Percentiles rank a stretch among this genome's conserved stretches.
phyloP scores from a whole-genome alignment of 2,797 vertebrate species.

The Onychomys arenicola region DNA sequence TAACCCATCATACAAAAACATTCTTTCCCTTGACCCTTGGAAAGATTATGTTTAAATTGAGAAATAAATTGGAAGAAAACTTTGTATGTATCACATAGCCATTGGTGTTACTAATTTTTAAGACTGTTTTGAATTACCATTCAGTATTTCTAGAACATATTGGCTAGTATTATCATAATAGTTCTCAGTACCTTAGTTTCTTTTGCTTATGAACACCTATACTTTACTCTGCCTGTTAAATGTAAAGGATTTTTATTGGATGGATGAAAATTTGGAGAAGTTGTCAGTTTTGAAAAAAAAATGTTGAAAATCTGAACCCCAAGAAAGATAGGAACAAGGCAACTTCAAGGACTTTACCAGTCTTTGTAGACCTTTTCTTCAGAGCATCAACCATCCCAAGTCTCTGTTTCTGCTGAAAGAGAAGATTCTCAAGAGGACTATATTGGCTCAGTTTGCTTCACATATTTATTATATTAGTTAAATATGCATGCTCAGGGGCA shows the following conservation, averaged over 20 bases:
- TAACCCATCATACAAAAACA: constrained; percentile 58
- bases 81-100: neutral
- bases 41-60: constrained; percentile 35
- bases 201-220: neutral
- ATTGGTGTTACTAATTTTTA: neutral
- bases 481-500: neutral
- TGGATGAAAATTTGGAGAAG: neutral
- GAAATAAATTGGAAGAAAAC: neutral
- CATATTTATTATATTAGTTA: neutral
- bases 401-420: constrained; percentile 27
- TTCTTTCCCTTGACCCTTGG: constrained; percentile 65
- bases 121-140: neutral
- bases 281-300: neutral
- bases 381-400: neutral
- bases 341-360: neutral
- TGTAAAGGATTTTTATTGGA: neutral
- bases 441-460: neutral
- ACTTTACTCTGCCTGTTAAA: neutral
- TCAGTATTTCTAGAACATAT: neutral
- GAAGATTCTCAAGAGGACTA: neutral
- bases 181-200: neutral
- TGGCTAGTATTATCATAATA: neutral
- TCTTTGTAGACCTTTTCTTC: neutral
- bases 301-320: neutral
- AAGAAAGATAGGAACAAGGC: constrained; percentile 16